Conservation (phyloP, 2,113 vertebrate species). For the Embiotoca jacksoni region DNA sequence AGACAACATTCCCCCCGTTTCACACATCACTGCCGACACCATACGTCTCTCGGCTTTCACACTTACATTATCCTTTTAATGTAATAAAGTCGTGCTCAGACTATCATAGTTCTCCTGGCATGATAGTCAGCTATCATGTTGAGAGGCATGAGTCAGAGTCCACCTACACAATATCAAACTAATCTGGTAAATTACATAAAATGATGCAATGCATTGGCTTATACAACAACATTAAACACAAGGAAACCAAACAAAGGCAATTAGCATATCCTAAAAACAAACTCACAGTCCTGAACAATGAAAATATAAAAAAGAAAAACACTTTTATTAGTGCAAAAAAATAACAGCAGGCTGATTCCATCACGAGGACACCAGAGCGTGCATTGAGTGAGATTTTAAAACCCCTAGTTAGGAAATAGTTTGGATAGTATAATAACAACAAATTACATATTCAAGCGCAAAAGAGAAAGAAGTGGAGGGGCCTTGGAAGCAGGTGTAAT, state of each 20-base stretch:
- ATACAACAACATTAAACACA: neutral
- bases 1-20: too few species aligned
- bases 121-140: too few species aligned
- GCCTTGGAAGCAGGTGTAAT: slow-evolving; percentile 1
- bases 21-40: too few species aligned
- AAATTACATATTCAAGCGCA: neutral
- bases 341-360: neutral
- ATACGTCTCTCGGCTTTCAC: too few species aligned
- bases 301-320: neutral
- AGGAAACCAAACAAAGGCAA: neutral
- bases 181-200: neutral
- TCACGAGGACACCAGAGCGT: neutral
- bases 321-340: neutral
- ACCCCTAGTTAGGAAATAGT: neutral
- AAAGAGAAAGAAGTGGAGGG: neutral
- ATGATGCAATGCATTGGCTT: neutral
- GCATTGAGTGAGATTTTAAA: neutral
- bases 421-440: neutral
- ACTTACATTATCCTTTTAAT: too few species aligned
- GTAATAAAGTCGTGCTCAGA: too few species aligned
- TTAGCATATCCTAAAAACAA: neutral
- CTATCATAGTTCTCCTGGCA: too few species aligned
- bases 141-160: neutral
- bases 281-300: neutral
- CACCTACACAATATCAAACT: neutral